Base-by-base conservation (phyloP, 2,113 vertebrate species). In the Silurus glanis region DNA sequence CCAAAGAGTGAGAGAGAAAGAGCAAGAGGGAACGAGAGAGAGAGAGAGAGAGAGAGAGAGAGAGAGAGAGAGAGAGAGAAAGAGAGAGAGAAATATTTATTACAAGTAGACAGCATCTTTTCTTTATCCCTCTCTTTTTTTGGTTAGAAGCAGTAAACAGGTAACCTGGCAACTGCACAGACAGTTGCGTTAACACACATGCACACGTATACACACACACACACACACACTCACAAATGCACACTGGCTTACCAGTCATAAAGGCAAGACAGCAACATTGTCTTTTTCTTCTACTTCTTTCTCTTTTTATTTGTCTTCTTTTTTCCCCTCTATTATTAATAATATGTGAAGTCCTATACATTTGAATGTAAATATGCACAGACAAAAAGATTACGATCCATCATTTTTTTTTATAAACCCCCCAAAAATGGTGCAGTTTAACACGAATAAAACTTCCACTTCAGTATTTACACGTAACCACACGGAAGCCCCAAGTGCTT, bases 11-110 rank as follows among this genome's bases (percentile, higher is more conserved):
- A 17, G 17, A 66, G 59, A 83, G 55, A 84, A 25, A 45, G 79
- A 61, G 80, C 25, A 45, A 82, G 5, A 25, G 61, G 23, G 21
- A 17, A 62, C 13, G 9, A 23, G 21, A 25, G 21, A 49, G 25
- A 45, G 49, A n/a, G 17, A 66, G 59, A 83, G 55, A 84, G 51
- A 45, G 79, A 61, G 80, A 51, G 59, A 82, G 10, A 25, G 61
- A 66, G 81, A 37, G 81, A 66, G 49, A 83, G 25, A 45, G 49
- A n/a, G 17, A 66, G 59, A 83, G 55, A 84, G 53, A 45, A 28
- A 61, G 80, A 53, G 59, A 82, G 10, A 25, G 61, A 66, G 81
- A 37, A 49, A 66, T 47, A 83, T 51, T 55, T 69, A 67, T 61
- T 61, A 61, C 59, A 61, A 19, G 6, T 6, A 61, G 55, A 62